These are phyloP conservation scores for Serilophus lunatus DNA, from an alignment of 2,113 vertebrate species.

Conservation along the genomic window DNA sequence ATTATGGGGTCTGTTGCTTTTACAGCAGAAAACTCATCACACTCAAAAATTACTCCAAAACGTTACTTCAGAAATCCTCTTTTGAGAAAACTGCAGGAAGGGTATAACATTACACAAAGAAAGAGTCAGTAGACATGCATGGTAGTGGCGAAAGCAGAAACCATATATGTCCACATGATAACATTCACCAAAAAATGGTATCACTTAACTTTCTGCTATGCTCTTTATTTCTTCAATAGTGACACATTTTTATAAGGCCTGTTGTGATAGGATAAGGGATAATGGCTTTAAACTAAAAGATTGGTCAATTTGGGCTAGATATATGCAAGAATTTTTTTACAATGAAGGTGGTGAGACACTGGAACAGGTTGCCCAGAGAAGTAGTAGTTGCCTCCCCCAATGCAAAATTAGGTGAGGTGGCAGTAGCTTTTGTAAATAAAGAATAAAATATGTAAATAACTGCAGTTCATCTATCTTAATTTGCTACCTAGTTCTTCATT, in stretches of 20 bases:
- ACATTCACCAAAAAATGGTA: neutral
- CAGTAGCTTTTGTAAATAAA: neutral
- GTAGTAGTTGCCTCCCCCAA: neutral
- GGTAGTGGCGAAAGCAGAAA: neutral
- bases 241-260: neutral
- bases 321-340: neutral
- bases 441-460: neutral
- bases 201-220: neutral
- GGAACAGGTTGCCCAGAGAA: neutral
- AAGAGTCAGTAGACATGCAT: neutral
- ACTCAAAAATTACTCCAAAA: neutral
- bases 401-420: neutral
- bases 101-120: neutral
- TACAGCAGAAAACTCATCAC: neutral
- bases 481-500: neutral
- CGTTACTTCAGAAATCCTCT: neutral
- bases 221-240: neutral
- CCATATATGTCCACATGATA: neutral
- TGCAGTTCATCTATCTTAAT: neutral
- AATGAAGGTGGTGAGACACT: neutral
- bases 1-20: neutral
- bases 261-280: accelerated
- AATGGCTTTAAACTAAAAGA: neutral
- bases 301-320: neutral
- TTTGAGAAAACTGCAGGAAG: neutral